These are phyloP conservation scores for Rhyzopertha dominica DNA, from an alignment of 1,140 invertebrate genomes.

Conservation along the genomic window DNA sequence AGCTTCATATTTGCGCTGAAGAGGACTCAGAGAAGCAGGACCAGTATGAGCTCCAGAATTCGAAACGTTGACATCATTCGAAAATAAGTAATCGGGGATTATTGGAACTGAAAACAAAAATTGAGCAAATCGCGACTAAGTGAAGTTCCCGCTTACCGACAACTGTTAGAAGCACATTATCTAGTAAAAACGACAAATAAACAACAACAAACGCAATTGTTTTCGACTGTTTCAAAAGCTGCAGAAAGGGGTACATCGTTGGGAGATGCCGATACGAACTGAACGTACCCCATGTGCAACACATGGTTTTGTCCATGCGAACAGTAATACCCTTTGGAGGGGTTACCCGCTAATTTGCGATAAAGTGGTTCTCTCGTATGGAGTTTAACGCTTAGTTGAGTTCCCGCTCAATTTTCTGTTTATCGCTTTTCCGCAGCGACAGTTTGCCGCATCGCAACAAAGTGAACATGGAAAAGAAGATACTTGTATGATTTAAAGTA, in stretches of 20 bases:
- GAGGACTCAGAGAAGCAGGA: constrained; percentile 34
- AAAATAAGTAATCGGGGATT: constrained; percentile 73
- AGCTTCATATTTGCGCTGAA: constrained; percentile 42
- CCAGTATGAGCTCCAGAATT: constrained; percentile 11
- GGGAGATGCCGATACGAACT: constrained; percentile 2
- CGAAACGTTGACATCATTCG: constrained; percentile 46
- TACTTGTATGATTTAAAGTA: no score
- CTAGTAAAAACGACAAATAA: constrained; percentile 64
- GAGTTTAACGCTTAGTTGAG: constrained; percentile 37
- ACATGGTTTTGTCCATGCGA: constrained; percentile 14
- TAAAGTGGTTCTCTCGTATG: constrained; percentile 28
- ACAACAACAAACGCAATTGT: constrained; percentile 53
- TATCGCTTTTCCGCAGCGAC: no score
- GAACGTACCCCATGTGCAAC: not conserved
- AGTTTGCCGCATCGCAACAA: no score
- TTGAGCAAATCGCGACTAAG: constrained; percentile 6
- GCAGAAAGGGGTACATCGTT: constrained; percentile 16
- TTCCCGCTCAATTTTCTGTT: no score
- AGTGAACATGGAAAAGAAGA: no score
- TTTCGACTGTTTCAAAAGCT: constrained; percentile 36
- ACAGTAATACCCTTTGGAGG: constrained; percentile 2
- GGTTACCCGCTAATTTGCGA: constrained; percentile 23
- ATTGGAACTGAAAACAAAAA: constrained; percentile 67
- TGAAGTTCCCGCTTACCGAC: constrained; percentile 58
- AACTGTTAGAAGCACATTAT: constrained; percentile 72